Base-by-base conservation (phyloP, 2,888 invertebrate species). In the Hypselothyrea guttata region DNA sequence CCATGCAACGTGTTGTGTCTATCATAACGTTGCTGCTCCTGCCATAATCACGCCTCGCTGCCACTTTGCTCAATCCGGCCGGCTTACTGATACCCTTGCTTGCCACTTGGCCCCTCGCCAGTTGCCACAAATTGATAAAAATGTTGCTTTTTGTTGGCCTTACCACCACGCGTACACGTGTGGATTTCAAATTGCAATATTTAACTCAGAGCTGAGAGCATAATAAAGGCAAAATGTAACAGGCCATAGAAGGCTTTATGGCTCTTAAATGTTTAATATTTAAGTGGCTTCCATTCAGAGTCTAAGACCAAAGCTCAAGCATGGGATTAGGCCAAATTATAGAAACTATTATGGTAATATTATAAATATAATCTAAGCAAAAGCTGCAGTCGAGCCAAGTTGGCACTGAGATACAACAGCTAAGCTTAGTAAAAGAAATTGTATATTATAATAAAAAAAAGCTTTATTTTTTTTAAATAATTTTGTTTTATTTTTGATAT, bases 111-210 rank as follows among this genome's bases (percentile, higher is more conserved):
- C 11, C 12, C 12, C 37, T 15, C 40, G 15, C 27, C 41, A 5
- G n/a, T n/a, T n/a, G n/a, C n/a, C 31, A 54, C 31, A 73, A 84
- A 79, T 85, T 84, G 79, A 79, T 83, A 83, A 83, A 75, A 75
- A 63, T 75, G 31, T 57, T n/a, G n/a, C n/a, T n/a, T n/a, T n/a
- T 57, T 64, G 53, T 37, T 28, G 37, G 47, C 49, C 58, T 45
- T 12, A 15, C 16, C 22, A 37, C 27, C 4, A 4, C 7, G 40
- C 40, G 28, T 44, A 72, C 57, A 61, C 70, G 68, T 63, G 58
- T 62, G 51, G 79, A 47, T 65, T 78, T 42, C 48, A 75, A 82
- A 77, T 75, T 60, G 75, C 79, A 62, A 48, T 58, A 78, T 70
- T 82, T 64, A 54, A 46, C 31, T 13, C 31, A 18, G 7, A 27